Percentiles rank a stretch among this genome's conserved stretches.
Conservation (phyloP, 2,797 vertebrate genomes). For the Lacerta agilis region DNA sequence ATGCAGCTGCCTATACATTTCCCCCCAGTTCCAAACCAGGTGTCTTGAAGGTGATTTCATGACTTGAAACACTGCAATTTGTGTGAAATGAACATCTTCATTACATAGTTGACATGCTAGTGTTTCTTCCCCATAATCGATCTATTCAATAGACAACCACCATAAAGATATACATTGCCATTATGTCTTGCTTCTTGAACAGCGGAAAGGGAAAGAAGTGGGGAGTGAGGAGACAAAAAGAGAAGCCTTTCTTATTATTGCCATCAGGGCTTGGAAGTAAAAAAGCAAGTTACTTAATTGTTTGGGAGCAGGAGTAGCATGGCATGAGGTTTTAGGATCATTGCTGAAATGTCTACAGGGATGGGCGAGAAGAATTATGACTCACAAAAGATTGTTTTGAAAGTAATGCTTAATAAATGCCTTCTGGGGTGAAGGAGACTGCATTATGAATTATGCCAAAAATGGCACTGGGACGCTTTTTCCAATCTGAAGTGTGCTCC, state of each 20-base stretch:
- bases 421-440: slow-evolving; percentile 16
- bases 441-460: not conserved
- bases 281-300: not conserved
- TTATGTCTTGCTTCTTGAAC: not conserved
- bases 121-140: too few relatives aligned
- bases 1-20: not conserved
- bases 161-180: not conserved
- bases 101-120: not conserved
- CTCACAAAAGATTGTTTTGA: slow-evolving; percentile 47
- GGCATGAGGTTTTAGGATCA: not conserved
- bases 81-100: not conserved
- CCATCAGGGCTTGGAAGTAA: not conserved
- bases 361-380: slow-evolving; percentile 57
- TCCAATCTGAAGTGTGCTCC: not conserved
- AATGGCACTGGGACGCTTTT: not conserved
- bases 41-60: not conserved
- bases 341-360: slow-evolving; percentile 28
- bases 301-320: not conserved
- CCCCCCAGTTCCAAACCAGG: not conserved
- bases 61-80: not conserved
- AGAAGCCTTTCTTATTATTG: not conserved
- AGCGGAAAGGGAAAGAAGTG: not conserved
- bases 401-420: slow-evolving; percentile 37
- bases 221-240: not conserved
- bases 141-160: not conserved